Base-by-base conservation (phyloP, 2,113 vertebrate genomes). In the Parus major region DNA sequence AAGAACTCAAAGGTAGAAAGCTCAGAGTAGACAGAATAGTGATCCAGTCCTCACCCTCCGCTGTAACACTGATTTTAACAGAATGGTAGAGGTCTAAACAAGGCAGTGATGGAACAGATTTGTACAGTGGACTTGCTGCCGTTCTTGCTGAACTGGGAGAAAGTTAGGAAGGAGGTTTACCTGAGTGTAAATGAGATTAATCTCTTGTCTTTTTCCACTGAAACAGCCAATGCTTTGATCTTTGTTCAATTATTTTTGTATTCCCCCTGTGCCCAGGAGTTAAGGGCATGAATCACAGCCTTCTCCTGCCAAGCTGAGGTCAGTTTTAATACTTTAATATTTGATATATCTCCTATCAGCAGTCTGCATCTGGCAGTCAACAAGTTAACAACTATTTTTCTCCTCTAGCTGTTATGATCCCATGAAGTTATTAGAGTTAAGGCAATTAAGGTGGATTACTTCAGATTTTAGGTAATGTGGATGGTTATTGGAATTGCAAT, bases 331-430 rank as follows among this genome's bases (percentile, higher is more conserved):
- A 72, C 46, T 91, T 68, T 41, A 93, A 52, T 84, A 92, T 82
- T 93, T 79, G 89, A 82, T 94, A 57, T 42, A 79, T 69, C 65
- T 95, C 70, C 61, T 93, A 93, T 94, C 96, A 90, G 70, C 81
- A 61, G 75, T 92, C 81, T 94, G 61, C 70, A 95, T 97, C 93
- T 92, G 86, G 66, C 73, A 95, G 70, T 79, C 70, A 85, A 95
- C 78, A 95, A 91, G 70, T 85, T 95, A 93, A 95, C 89, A 72
- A 64, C 73, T 76, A 14, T 69, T 95, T 87, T 95, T 92, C 95
- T 92, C 70, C 89, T 91, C 57, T 81, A 71, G 63, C 71, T 92
- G 57, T 87, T 86, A 46, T 20, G 59, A 86, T 88, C 68, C 80
- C 31, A 41, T 92, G 81, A 53, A 76, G 46, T 82, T 92, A 89